Conservation (phyloP, 1,140 invertebrate species). For the Zaprionus inermis region DNA sequence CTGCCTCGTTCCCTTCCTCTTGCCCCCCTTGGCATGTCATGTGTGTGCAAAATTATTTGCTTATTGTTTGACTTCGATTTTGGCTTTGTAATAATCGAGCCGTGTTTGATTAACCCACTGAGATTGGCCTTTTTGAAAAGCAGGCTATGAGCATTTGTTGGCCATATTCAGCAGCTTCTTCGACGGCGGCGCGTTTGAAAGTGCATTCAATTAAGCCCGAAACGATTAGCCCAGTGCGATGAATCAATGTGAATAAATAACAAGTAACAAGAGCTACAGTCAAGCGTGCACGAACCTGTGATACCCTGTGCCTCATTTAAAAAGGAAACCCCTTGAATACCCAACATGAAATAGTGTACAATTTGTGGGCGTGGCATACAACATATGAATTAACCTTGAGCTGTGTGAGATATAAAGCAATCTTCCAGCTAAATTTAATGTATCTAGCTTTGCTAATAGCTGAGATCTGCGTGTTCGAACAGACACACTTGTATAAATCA, state of each 20-base stretch:
- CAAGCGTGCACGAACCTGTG: too few relatives aligned
- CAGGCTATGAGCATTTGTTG: conserved; percentile 1
- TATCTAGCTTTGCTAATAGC: too few relatives aligned
- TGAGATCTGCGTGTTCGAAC: too few relatives aligned
- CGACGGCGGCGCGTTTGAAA: neutral
- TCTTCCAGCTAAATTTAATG: too few relatives aligned
- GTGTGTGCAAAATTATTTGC: conserved; percentile 76
- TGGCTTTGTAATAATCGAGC: conserved; percentile 34
- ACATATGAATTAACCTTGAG: too few relatives aligned
- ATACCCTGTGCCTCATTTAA: too few relatives aligned
- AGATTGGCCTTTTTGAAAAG: conserved; percentile 13
- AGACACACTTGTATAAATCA: too few relatives aligned
- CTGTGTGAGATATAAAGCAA: too few relatives aligned
- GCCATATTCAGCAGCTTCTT: neutral
- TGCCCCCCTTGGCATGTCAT: conserved; percentile 60
- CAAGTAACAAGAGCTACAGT: too few relatives aligned
- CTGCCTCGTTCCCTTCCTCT: neutral
- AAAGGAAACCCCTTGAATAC: too few relatives aligned
- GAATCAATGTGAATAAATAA: neutral
- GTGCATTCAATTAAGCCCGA: neutral
- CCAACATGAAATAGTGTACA: too few relatives aligned
- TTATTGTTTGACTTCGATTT: conserved; percentile 72
- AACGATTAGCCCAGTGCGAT: neutral
- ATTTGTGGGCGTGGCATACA: too few relatives aligned
- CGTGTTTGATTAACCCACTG: conserved; percentile 55